Evolutionary conservation across 2,888 invertebrate species (phyloP).

Genomic region (Halictus ligatus): DNA sequence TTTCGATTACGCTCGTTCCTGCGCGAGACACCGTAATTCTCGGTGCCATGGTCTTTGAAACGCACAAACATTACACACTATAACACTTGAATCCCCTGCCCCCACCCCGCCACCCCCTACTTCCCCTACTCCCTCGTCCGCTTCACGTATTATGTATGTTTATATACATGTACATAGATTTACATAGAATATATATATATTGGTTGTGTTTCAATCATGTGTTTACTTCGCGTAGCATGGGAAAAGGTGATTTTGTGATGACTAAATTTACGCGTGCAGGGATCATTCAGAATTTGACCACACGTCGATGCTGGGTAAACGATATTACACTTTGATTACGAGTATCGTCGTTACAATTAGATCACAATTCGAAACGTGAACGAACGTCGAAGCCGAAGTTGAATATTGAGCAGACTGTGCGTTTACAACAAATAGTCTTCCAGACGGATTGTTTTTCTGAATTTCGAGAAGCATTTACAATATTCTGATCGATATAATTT

Average conservation of each 20-base stretch:
- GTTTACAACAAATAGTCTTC: not conserved
- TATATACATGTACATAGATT: slow-evolving; percentile 25
- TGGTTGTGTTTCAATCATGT: slow-evolving; percentile 36
- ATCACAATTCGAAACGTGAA: no score
- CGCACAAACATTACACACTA: slow-evolving; percentile 11
- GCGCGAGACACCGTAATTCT: not conserved
- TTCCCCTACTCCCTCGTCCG: slow-evolving; percentile 1
- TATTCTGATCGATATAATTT: not conserved
- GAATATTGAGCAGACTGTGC: not conserved
- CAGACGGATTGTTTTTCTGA: not conserved
- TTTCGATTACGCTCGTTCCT: not conserved
- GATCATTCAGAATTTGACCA: slow-evolving; percentile 4
- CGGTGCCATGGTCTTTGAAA: not conserved
- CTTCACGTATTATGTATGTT: slow-evolving; percentile 40
- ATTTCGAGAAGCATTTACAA: not conserved
- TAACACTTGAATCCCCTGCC: not conserved
- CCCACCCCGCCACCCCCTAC: not conserved
- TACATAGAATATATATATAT: slow-evolving; percentile 38
- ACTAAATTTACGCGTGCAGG: not conserved
- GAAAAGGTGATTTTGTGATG: slow-evolving; percentile 30
- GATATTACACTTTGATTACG: not conserved
- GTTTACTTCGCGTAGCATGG: slow-evolving; percentile 35
- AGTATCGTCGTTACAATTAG: no score
- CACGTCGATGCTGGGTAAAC: slow-evolving; percentile 48
- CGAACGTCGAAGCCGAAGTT: no score